Conservation (phyloP, 2,113 vertebrate genomes). For the Desmodus rotundus region DNA sequence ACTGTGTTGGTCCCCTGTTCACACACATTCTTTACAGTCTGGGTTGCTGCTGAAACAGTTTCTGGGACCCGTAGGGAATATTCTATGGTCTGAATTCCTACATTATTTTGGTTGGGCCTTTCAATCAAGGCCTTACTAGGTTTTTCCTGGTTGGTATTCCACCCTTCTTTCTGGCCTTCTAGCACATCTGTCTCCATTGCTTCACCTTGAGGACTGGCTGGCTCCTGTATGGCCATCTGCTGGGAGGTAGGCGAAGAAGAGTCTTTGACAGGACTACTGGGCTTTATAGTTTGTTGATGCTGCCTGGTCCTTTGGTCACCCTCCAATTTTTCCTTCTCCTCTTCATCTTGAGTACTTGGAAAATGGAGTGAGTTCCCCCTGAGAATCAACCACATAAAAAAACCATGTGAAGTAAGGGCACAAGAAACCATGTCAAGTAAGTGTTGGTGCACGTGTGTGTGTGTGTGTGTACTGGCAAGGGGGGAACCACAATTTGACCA, state of each 20-base stretch:
- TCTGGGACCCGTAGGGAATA: conserved; percentile 38
- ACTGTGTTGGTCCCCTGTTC: conserved; percentile 75
- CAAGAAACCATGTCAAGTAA: conserved; percentile 46
- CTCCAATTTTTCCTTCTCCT: conserved; percentile 43
- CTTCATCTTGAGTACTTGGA: conserved; percentile 71
- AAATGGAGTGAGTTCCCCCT: conserved; percentile 82
- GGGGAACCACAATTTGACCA: not conserved
- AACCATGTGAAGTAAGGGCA: conserved; percentile 38
- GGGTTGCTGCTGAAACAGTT: conserved; percentile 78
- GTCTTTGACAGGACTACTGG: conserved; percentile 48
- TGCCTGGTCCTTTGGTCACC: conserved; percentile 48
- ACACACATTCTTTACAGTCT: conserved; percentile 75
- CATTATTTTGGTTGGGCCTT: conserved; percentile 62
- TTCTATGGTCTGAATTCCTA: conserved; percentile 77
- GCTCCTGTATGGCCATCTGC: conserved; percentile 24
- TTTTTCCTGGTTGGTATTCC: conserved; percentile 44
- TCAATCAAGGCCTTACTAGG: conserved; percentile 42
- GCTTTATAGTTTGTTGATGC: conserved; percentile 66
- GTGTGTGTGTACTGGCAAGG: not conserved
- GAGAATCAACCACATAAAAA: conserved; percentile 71
- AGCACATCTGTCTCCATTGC: conserved; percentile 60
- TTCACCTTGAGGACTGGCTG: conserved; percentile 39
- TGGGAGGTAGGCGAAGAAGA: conserved; percentile 10
- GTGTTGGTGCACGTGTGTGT: not conserved
- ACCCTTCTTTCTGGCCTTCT: conserved; percentile 43